A percentile compares a stretch with the other conserved stretches of the same genome.
phyloP scores from a whole-genome alignment of 2,113 vertebrate genomes.

The Paralichthys olivaceus region DNA sequence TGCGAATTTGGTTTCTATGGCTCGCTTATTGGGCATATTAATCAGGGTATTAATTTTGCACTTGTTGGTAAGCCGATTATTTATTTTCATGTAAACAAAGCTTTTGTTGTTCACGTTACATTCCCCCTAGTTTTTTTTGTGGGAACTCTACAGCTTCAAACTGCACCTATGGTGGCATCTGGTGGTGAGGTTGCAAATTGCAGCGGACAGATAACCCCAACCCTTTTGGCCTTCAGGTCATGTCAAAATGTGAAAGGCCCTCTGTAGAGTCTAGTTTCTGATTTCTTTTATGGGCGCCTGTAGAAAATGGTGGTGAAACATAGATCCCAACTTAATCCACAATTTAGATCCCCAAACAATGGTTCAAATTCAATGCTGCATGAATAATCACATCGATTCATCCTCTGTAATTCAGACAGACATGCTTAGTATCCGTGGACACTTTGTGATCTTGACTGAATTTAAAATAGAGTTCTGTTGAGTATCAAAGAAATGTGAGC shows the following conservation, averaged over 20 bases:
- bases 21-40: too few relatives aligned
- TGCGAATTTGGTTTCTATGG: too few relatives aligned
- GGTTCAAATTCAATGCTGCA: not conserved
- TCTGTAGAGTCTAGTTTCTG: too few relatives aligned
- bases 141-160: not conserved
- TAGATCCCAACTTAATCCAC: not conserved
- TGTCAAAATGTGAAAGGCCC: not conserved
- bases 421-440: not conserved
- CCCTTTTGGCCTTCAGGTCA: not conserved
- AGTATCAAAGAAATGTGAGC: slow-evolving; percentile 11
- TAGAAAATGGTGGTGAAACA: not conserved
- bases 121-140: not conserved
- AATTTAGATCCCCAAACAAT: not conserved
- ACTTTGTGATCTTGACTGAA: slow-evolving; percentile 13
- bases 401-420: not conserved
- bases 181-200: not conserved
- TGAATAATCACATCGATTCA: not conserved
- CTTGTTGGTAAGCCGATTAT: too few relatives aligned
- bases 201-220: not conserved
- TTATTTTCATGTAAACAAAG: too few relatives aligned
- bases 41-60: too few relatives aligned
- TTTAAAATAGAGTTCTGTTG: slow-evolving; percentile 11
- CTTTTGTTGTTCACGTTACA: not conserved
- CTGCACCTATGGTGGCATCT: not conserved
- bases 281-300: not conserved